A percentile compares a stretch with the other conserved stretches of the same genome.
Evolutionary conservation across 1,140 invertebrate genomes (phyloP).

Genomic region (Dolichoris vasculosae): DNA sequence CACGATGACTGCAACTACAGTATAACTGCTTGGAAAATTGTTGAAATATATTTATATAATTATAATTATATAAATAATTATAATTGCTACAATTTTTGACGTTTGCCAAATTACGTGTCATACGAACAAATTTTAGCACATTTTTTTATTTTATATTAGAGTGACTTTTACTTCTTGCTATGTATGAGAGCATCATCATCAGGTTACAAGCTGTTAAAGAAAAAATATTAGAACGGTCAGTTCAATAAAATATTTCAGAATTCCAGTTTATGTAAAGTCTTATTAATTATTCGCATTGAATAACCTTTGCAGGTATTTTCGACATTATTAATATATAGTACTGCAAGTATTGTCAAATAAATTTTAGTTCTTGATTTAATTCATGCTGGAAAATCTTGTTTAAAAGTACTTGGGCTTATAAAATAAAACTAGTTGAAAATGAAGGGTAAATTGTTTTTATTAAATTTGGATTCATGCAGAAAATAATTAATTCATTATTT

Average conservation of each 20-base stretch:
- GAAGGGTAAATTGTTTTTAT: no score
- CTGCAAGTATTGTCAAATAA: background rate
- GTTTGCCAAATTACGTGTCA: constrained; percentile 17
- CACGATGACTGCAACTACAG: constrained; percentile 16
- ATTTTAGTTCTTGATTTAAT: background rate
- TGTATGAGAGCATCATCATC: constrained; percentile 31
- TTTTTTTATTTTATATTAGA: constrained; percentile 35
- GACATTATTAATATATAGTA: background rate
- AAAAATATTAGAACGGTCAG: constrained; percentile 27
- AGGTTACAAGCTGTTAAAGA: constrained; percentile 46
- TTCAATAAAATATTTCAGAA: constrained; percentile 2
- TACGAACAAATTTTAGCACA: background rate
- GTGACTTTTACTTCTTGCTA: constrained; percentile 12
- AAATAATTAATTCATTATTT: no score
- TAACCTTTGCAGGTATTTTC: background rate
- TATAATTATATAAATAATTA: no score
- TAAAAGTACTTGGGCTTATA: no score
- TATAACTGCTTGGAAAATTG: constrained; percentile 13
- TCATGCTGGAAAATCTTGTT: background rate
- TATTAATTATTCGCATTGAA: background rate
- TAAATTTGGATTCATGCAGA: no score
- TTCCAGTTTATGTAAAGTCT: constrained; percentile 28
- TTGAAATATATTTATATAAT: constrained; percentile 5
- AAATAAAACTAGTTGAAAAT: no score
- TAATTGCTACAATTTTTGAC: background rate